Evolutionary conservation across 2,797 vertebrate genomes (phyloP).

Genomic region (Anas bernieri): DNA sequence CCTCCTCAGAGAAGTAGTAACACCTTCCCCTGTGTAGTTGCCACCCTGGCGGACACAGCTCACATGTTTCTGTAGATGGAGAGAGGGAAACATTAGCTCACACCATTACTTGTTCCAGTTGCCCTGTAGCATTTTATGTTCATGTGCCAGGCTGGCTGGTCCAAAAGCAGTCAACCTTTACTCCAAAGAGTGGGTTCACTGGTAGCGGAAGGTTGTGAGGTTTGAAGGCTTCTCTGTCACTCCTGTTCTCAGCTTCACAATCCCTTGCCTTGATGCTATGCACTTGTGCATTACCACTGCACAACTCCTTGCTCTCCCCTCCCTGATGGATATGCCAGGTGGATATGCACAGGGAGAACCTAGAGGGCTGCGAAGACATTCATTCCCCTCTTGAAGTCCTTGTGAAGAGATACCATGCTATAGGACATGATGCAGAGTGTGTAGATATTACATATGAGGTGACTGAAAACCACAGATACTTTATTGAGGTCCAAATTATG

Average conservation of each 20-base stretch:
- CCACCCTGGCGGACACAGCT: constrained; percentile 55
- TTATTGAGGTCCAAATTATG: neutral
- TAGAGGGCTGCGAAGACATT: neutral
- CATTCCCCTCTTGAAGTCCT: neutral
- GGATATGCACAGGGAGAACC: neutral
- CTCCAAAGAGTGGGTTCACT: neutral
- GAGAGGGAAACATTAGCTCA: neutral
- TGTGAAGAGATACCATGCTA: neutral
- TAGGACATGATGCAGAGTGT: neutral
- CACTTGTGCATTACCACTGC: neutral
- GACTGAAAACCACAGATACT: neutral
- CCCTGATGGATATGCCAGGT: fast-evolving
- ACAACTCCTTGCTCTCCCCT: neutral
- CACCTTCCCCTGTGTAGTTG: constrained; percentile 42
- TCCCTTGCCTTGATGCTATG: neutral
- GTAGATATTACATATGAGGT: neutral
- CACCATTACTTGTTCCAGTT: neutral
- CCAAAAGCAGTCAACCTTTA: neutral
- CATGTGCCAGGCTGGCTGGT: neutral
- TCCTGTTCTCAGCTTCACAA: neutral
- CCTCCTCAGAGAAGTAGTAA: constrained; percentile 50
- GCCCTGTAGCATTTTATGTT: neutral
- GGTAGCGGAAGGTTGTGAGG: neutral
- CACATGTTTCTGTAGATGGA: neutral
- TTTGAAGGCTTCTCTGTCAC: neutral